Percentiles rank a stretch among this genome's conserved stretches.
phyloP scores from a whole-genome alignment of 2,888 invertebrate genomes.

The Urechis unicinctus region DNA sequence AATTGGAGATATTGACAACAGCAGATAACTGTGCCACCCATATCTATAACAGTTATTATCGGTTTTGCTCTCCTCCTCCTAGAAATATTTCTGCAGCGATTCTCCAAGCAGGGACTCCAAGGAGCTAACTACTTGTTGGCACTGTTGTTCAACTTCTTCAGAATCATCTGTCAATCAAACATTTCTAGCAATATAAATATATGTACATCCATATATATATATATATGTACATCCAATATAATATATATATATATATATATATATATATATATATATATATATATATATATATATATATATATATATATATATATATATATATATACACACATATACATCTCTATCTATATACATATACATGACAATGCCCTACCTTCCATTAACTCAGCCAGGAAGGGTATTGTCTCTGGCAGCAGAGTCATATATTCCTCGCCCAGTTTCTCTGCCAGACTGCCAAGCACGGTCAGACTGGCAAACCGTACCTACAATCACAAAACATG shows the following conservation, averaged over 20 bases:
- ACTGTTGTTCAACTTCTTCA: conserved; percentile 70
- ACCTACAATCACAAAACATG: conserved; percentile 50
- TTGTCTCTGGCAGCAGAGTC: conserved; percentile 81
- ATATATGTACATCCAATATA: too few species aligned
- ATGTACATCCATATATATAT: too few species aligned
- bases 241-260: too few species aligned
- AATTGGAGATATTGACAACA: too few species aligned
- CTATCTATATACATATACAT: background rate
- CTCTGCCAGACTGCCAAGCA: conserved; percentile 70
- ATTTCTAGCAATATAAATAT: too few species aligned
- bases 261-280: too few species aligned
- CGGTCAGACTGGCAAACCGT: conserved; percentile 65
- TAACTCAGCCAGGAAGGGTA: conserved; percentile 87
- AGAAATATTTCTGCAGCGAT: conserved; percentile 65
- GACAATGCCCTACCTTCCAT: conserved; percentile 62
- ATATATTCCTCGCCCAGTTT: conserved; percentile 84
- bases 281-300: too few species aligned
- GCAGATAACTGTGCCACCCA: too few species aligned
- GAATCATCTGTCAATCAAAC: conserved; percentile 41
- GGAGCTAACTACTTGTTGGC: conserved; percentile 73
- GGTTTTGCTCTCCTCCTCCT: too few species aligned
- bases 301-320: background rate
- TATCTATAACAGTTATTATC: too few species aligned
- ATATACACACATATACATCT: background rate
- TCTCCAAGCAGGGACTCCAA: conserved; percentile 83